Evolutionary conservation across 2,113 vertebrate genomes (phyloP).

Genomic region (human (Homo sapiens)): GRCh38 chr22:20716501-20717000

Average conservation of each 20-base stretch:
- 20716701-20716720: neutral
- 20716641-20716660: neutral
- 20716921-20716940: neutral
- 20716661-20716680: neutral
- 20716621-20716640: neutral
- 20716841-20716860: neutral
- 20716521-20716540: neutral
- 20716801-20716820: neutral
- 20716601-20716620: neutral
- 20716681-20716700: too few relatives aligned
- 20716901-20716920: neutral
- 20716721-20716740: too few relatives aligned
- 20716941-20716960: neutral
- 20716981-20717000: too few relatives aligned
- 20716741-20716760: too few relatives aligned
- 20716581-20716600: neutral
- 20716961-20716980: neutral
- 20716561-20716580: neutral
- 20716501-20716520: neutral
- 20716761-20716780: neutral
- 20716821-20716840: neutral
- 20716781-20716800: neutral
- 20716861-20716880: too few relatives aligned
- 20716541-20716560: too few relatives aligned
- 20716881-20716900: neutral